Evolutionary conservation across 1,140 invertebrate species (phyloP).

Genomic region (Periplaneta americana): DNA sequence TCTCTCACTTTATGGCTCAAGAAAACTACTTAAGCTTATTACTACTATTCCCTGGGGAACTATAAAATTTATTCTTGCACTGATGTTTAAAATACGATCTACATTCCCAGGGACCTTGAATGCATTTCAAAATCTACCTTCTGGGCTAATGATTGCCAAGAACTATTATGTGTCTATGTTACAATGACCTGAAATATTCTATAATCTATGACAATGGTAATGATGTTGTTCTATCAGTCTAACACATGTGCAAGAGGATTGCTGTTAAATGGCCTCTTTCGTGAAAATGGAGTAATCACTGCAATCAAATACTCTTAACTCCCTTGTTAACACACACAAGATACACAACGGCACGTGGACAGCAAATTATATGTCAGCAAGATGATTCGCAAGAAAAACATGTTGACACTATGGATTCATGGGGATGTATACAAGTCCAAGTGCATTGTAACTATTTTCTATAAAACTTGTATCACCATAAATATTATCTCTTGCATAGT

Average conservation of each 20-base stretch:
- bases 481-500: no score
- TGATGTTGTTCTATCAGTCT: background rate
- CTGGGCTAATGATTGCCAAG: background rate
- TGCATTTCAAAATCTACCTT: background rate
- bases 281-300: no score
- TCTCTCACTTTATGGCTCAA: background rate
- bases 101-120: background rate
- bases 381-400: no score
- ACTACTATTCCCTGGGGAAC: background rate
- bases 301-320: no score
- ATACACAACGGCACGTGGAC: no score
- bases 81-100: background rate
- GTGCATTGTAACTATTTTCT: no score
- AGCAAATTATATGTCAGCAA: no score
- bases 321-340: no score
- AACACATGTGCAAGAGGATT: background rate
- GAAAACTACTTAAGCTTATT: background rate
- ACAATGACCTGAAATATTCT: background rate
- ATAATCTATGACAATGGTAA: background rate
- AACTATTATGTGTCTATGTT: no score
- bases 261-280: background rate
- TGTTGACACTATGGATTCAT: no score
- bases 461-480: no score
- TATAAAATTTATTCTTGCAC: background rate
- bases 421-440: no score